These are phyloP conservation scores for Drosophila nr. perissopoda DNA, from an alignment of 2,888 invertebrate species.

Conservation along the genomic window DNA sequence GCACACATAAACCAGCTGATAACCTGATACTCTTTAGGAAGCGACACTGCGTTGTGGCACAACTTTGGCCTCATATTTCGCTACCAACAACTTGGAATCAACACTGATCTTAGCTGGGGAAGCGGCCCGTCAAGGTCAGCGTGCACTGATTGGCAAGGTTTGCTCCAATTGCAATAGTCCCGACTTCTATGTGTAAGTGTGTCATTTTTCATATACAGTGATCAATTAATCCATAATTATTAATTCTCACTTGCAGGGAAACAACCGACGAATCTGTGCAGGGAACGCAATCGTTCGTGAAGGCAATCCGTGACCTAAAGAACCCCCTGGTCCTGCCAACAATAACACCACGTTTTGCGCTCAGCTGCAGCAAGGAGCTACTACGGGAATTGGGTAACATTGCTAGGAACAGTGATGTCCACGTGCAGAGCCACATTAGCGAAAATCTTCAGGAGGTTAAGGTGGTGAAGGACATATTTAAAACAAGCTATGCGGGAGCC, in stretches of 20 bases:
- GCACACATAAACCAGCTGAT: slow-evolving; percentile 25
- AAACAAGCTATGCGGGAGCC: slow-evolving; percentile 89
- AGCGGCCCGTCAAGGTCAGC: slow-evolving; percentile 89
- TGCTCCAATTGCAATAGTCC: slow-evolving; percentile 84
- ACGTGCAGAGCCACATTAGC: slow-evolving; percentile 94
- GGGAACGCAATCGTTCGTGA: slow-evolving; percentile 88
- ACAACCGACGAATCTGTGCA: slow-evolving; percentile 87
- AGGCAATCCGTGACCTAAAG: slow-evolving; percentile 86
- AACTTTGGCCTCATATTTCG: slow-evolving; percentile 95
- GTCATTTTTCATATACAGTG: neutral
- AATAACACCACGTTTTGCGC: slow-evolving; percentile 94
- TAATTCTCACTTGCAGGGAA: slow-evolving; percentile 86
- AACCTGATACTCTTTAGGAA: slow-evolving; percentile 86
- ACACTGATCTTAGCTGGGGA: slow-evolving; percentile 90
- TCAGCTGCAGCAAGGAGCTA: slow-evolving; percentile 90
- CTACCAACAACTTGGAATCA: slow-evolving; percentile 90
- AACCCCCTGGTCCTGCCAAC: slow-evolving; percentile 90
- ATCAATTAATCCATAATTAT: neutral
- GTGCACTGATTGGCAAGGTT: slow-evolving; percentile 95
- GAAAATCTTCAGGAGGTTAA: slow-evolving; percentile 91
- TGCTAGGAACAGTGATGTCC: slow-evolving; percentile 88
- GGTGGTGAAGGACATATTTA: slow-evolving; percentile 87
- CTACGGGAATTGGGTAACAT: slow-evolving; percentile 89
- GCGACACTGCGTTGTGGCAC: slow-evolving; percentile 92
- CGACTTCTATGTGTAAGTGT: slow-evolving; percentile 82